Evolutionary conservation across 2,888 invertebrate genomes (phyloP).

Genomic region (Tyria jacobaeae): DNA sequence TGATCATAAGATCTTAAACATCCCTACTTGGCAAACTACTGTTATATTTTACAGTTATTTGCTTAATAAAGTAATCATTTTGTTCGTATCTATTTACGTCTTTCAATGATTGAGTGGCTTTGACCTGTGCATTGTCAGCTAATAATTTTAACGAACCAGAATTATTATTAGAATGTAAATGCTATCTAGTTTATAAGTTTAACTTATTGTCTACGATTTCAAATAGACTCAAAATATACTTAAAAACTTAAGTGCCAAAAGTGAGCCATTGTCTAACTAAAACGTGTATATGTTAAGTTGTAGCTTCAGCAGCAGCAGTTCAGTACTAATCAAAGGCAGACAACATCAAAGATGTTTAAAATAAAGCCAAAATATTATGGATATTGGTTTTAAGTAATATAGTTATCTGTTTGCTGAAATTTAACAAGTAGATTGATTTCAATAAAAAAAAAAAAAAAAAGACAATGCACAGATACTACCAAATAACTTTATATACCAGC

Average conservation of each 20-base stretch:
- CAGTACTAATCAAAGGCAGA: too few species aligned
- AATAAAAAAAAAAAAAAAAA: background rate
- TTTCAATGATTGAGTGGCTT: background rate
- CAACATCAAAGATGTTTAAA: too few species aligned
- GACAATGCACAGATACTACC: conserved; percentile 30
- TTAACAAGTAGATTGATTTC: background rate
- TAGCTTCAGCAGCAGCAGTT: too few species aligned
- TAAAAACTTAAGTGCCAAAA: too few species aligned
- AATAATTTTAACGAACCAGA: background rate
- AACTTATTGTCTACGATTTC: too few species aligned
- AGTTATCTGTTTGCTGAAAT: too few species aligned
- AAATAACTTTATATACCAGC: conserved; percentile 43
- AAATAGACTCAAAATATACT: background rate
- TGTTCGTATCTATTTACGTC: background rate
- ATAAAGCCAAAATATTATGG: too few species aligned
- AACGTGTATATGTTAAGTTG: background rate
- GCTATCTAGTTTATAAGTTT: too few species aligned
- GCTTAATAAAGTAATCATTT: background rate
- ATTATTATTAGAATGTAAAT: too few species aligned
- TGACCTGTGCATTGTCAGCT: conserved; percentile 27
- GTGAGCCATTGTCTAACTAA: too few species aligned
- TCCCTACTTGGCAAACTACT: background rate
- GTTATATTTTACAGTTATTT: background rate
- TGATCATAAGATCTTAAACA: conserved; percentile 7
- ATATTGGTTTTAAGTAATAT: too few species aligned